Base-by-base conservation (phyloP, 2,888 invertebrate genomes). In the Phragmatobia fuliginosa region DNA sequence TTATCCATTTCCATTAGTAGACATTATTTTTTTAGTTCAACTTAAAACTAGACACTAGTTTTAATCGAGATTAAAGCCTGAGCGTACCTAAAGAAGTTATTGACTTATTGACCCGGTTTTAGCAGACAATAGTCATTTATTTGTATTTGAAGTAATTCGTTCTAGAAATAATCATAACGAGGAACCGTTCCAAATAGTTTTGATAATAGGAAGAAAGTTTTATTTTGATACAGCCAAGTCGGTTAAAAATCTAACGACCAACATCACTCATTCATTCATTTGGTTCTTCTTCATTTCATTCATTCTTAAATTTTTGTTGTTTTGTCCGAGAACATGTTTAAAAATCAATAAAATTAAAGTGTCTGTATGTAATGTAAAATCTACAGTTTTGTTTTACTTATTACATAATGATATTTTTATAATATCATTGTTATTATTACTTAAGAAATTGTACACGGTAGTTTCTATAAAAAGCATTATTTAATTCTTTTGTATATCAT, bases 101-200 rank as follows among this genome's bases (percentile, higher is more conserved):
- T 25, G 63, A 77, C 66, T 71, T 77, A 77, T 68, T 81, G 77
- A 79, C 80, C 79, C 59, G 67, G 62, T 72, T 79, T 72, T 52
- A 45, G 45, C 59, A 61, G 69, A 80, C 81, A 80, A 80, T 66
- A 31, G 62, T 36, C 45, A 58, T 45, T 69, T 69, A 61, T 38
- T 63, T 64, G 33, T 64, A 33, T 33, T 64, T 33, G 11, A 59
- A 41, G 32, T 25, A 49, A 45, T 28, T 32, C 33, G 49, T 60
- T 66, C 45, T 6, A 31, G 33, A 56, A 67, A 67, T 60, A 59
- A 25, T 28, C 4, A 14, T 45, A n/a, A 63, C n/a, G 21, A 49
- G 49, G 41, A 49, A 32, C n/a, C 32, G 49, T 16, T 49, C 45
- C 21, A 33, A 49, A 63, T 63, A 49, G n/a, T 63, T 32, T 49